Evolutionary conservation across 2,797 vertebrate species (phyloP).

Genomic region (Arnoldichthys spilopterus): DNA sequence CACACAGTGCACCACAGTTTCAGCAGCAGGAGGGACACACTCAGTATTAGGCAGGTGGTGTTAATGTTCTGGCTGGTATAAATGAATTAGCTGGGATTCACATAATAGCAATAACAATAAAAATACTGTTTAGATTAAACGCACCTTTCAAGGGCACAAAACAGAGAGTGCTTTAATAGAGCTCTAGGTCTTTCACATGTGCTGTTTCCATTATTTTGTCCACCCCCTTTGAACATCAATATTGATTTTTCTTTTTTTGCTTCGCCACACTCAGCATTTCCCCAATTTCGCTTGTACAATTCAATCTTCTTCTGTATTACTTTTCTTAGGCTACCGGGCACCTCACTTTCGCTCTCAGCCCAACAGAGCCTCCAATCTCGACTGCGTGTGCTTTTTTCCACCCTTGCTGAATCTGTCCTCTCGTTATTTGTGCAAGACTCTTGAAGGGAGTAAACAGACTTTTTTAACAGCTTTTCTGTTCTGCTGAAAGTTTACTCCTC

Average conservation of each 20-base stretch:
- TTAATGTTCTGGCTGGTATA: too few species aligned
- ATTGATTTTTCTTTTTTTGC: constrained; percentile 2
- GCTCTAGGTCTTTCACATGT: not conserved
- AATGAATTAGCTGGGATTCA: too few species aligned
- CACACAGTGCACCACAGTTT: too few species aligned
- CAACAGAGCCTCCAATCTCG: not conserved
- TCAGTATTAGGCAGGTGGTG: too few species aligned
- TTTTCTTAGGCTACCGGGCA: not conserved
- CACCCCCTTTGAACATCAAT: not conserved
- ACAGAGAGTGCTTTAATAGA: not conserved
- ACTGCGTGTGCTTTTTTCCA: not conserved
- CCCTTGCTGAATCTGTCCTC: constrained; percentile 1
- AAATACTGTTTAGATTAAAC: not conserved
- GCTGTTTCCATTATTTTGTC: constrained; percentile 7
- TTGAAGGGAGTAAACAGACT: not conserved
- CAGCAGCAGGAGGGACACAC: too few species aligned
- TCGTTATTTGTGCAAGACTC: not conserved
- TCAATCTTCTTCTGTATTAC: constrained; percentile 6
- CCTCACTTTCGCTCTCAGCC: not conserved
- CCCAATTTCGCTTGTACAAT: not conserved
- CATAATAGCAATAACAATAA: not conserved
- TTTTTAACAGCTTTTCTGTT: not conserved
- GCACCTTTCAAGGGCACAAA: not conserved
- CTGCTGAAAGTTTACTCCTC: not conserved
- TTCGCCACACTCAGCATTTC: constrained; percentile 7